These are phyloP conservation scores for Hiodon alosoides DNA, from an alignment of 2,113 vertebrate genomes.

Conservation along the genomic window DNA sequence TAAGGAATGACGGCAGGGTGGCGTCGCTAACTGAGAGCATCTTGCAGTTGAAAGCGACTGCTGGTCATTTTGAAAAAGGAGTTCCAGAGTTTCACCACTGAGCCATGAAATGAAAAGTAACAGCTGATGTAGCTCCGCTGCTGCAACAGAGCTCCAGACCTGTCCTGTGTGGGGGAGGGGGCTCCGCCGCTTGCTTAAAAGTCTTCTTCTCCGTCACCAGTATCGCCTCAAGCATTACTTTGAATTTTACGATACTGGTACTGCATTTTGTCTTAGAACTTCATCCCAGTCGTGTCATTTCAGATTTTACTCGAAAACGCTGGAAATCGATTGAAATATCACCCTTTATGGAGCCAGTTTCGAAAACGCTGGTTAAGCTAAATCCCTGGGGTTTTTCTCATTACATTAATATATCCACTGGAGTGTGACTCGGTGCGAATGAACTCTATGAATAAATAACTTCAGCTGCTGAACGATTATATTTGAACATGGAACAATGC, in stretches of 20 bases:
- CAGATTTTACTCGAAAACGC: background rate
- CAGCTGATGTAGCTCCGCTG: slow-evolving; percentile 36
- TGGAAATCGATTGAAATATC: background rate
- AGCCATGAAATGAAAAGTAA: slow-evolving; percentile 54
- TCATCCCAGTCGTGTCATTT: background rate
- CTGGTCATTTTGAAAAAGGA: slow-evolving; percentile 35
- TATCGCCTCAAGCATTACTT: slow-evolving; percentile 2
- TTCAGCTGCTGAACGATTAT: slow-evolving; percentile 19
- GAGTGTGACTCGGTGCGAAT: slow-evolving; percentile 7
- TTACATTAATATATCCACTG: slow-evolving; percentile 22
- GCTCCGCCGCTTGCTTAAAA: background rate
- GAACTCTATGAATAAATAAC: slow-evolving; percentile 24
- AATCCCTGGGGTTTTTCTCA: background rate
- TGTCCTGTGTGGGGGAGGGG: slow-evolving; percentile 36
- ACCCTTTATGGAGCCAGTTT: background rate
- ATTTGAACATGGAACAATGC: background rate
- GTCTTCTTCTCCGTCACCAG: background rate
- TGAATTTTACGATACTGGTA: background rate
- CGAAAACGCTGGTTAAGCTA: slow-evolving; percentile 7
- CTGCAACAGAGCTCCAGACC: slow-evolving; percentile 27
- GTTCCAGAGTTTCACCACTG: slow-evolving; percentile 46
- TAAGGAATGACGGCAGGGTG: background rate
- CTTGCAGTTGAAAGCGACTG: slow-evolving; percentile 12
- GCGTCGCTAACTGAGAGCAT: slow-evolving; percentile 8
- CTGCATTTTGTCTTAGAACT: background rate